phyloP scores from a whole-genome alignment of 2,113 vertebrate species.

The Sinosuthora webbiana region DNA sequence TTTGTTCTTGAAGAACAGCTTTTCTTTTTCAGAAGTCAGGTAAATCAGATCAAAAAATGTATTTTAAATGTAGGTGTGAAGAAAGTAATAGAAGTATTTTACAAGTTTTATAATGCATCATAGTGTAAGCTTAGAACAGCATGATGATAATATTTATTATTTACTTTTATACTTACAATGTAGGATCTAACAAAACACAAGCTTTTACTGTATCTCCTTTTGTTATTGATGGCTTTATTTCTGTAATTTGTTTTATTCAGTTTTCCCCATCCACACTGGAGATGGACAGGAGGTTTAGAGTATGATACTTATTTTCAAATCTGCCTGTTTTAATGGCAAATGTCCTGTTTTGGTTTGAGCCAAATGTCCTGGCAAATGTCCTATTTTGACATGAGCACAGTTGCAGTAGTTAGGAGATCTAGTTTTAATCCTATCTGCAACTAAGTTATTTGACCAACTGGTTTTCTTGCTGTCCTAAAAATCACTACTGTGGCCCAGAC shows the following conservation, averaged over 20 bases:
- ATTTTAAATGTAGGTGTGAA: neutral
- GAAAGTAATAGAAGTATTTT: neutral
- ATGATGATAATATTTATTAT: neutral
- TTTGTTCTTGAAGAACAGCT: neutral
- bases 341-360: neutral
- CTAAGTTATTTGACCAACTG: neutral
- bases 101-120: neutral
- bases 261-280: neutral
- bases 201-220: neutral
- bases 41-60: conserved; percentile 5
- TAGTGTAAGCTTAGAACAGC: neutral
- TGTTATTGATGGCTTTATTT: neutral
- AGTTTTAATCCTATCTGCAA: neutral
- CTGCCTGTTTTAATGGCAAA: neutral
- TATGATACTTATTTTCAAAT: neutral
- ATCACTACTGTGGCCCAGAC: neutral
- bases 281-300: neutral
- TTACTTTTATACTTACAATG: neutral
- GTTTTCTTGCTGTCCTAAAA: neutral
- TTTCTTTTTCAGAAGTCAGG: conserved; percentile 14
- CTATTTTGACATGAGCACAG: neutral
- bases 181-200: neutral
- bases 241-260: neutral
- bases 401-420: neutral
- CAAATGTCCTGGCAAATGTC: neutral